Evolutionary conservation across 2,113 vertebrate species (phyloP).

Genomic region (Petaurus breviceps): DNA sequence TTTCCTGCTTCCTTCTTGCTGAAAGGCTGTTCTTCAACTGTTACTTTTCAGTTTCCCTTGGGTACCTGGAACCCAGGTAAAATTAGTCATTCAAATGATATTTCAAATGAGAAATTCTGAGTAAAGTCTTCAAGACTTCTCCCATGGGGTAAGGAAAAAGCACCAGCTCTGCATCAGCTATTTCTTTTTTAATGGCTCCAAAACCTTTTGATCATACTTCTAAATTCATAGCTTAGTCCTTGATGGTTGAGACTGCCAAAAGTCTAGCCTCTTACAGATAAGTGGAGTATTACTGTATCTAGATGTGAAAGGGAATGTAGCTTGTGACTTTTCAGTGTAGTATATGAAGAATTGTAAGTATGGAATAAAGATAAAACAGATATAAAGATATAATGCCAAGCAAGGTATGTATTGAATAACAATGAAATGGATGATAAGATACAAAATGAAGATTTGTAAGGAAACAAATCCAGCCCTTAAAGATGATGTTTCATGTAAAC

Average conservation of each 20-base stretch:
- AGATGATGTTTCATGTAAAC: conserved; percentile 17
- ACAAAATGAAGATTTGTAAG: neutral
- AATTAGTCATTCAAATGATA: neutral
- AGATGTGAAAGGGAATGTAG: neutral
- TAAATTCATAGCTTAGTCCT: neutral
- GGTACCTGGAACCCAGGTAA: neutral
- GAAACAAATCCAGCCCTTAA: neutral
- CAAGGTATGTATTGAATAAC: neutral
- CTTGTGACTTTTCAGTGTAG: conserved; percentile 5
- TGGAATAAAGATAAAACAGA: neutral
- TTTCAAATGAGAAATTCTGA: neutral
- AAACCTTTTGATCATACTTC: neutral
- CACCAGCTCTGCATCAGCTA: neutral
- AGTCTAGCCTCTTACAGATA: neutral
- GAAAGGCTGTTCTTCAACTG: neutral
- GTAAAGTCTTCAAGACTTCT: neutral
- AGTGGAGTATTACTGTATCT: neutral
- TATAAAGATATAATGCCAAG: neutral
- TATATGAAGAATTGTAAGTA: neutral
- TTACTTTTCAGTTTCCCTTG: neutral
- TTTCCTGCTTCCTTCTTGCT: neutral
- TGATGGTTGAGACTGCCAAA: neutral
- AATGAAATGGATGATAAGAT: neutral
- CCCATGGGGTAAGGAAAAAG: neutral
- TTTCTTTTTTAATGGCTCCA: neutral